Base-by-base conservation (phyloP, 2,888 invertebrate genomes). In the Drosophila pseudotalamancana region DNA sequence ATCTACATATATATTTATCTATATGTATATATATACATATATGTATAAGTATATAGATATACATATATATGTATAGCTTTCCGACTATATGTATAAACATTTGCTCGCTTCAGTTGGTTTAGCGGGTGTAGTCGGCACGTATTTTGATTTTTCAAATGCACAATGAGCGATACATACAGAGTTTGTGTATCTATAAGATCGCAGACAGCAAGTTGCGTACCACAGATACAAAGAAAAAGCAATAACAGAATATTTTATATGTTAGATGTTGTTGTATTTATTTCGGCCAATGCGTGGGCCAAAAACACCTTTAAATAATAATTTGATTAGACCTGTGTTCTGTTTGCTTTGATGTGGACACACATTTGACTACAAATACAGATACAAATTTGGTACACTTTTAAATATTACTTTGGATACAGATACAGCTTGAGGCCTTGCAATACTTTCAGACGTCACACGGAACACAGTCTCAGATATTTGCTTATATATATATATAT, bases 91-190 rank as follows among this genome's bases (percentile, higher is more conserved):
- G 69, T 66, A 74, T 69, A 80, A 79, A 80, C 77, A 81, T 81
- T 81, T 64, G 59, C 55, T 59, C 40, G 69, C 49, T 63, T 9
- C 45, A 60, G 60, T 37, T 54, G 32, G 59, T 55, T 19, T 49
- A 63, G 83, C 77, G 83, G 83, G 83, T 77, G 82, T 77, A 70
- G 77, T 63, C 65, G 48, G 57, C 62, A 56, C 67, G 81, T 83
- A 81, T 77, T 82, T 84, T 80, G 76, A 76, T 82, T 77, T 74
- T 60, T 65, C 55, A 50, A 63, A 76, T 84, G 84, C 84, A 77
- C 77, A 83, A 54, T 70, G 63, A 61, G 65, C 67, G 65, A 65
- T 63, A 66, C 70, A 61, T 37, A 49, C 48, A 27, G 9, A 57
- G 46, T 61, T 49, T 68, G 42, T 72, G 70, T 77, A 77, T 77